Percentiles rank a stretch among this genome's conserved stretches.
These are phyloP conservation scores for Hemichromis elongatus DNA, from an alignment of 2,113 vertebrate species.

Conservation along the genomic window DNA sequence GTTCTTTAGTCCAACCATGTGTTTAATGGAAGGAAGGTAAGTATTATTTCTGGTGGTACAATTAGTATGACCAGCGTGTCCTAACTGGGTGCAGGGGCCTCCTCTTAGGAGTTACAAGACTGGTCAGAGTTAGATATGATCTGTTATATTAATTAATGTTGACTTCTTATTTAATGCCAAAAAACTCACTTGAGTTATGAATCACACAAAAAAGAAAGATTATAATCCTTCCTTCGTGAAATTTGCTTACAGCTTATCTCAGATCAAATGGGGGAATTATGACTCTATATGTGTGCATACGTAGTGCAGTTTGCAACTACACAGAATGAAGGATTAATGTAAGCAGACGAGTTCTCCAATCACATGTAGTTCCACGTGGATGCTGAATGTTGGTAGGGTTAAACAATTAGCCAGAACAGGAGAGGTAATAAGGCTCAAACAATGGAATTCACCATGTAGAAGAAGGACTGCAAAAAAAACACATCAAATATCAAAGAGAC, in stretches of 20 bases:
- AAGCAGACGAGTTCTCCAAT: not conserved
- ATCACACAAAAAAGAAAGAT: not conserved
- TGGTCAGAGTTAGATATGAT: not conserved
- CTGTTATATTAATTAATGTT: not conserved
- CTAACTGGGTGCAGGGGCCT: not conserved
- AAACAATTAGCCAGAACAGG: not conserved
- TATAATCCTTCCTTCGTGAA: not conserved
- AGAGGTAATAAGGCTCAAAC: not conserved
- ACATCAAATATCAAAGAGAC: not conserved
- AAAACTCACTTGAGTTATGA: not conserved
- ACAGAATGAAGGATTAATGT: accelerated
- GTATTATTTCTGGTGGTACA: not conserved
- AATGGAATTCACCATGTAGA: accelerated
- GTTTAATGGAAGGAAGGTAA: not conserved
- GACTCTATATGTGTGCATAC: accelerated
- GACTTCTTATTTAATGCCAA: not conserved
- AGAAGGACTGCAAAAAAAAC: not conserved
- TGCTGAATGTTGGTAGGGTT: not conserved
- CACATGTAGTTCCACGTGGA: not conserved
- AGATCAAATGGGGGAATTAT: not conserved
- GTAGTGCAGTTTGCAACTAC: not conserved
- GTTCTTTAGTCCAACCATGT: constrained; percentile 18
- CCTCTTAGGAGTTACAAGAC: not conserved
- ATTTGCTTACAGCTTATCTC: not conserved
- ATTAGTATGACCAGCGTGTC: not conserved